Percentiles rank a stretch among this genome's conserved stretches.
These are phyloP conservation scores for Hololepta plana DNA, from an alignment of 2,888 invertebrate species.

Conservation along the genomic window DNA sequence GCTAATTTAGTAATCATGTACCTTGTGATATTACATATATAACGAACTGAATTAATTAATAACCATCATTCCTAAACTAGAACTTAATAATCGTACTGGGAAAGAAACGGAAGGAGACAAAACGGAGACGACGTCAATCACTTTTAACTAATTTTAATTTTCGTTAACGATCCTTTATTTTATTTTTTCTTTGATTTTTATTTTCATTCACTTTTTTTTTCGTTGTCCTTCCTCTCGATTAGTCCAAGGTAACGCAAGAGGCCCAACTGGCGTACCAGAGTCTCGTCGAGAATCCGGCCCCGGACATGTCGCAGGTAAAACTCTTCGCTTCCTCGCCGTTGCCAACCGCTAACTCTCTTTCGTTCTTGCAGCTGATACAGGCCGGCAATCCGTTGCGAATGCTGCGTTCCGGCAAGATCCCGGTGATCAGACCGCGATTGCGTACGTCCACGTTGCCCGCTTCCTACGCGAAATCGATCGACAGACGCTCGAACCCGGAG, in stretches of 20 bases:
- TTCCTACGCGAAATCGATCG: slow-evolving; percentile 10
- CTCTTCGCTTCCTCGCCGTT: no score
- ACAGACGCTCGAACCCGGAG: slow-evolving; percentile 10
- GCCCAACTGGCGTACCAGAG: slow-evolving; percentile 86
- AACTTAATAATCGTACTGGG: no score
- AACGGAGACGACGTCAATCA: neutral
- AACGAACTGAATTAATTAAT: no score
- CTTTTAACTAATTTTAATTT: slow-evolving; percentile 4
- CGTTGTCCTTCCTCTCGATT: slow-evolving; percentile 17
- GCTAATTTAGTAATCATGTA: no score
- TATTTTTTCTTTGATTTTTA: slow-evolving; percentile 13
- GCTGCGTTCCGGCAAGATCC: slow-evolving; percentile 37
- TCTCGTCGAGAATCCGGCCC: slow-evolving; percentile 52
- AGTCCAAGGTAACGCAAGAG: slow-evolving; percentile 74
- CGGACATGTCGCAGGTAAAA: slow-evolving; percentile 24
- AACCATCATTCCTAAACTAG: no score
- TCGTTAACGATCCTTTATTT: slow-evolving; percentile 9
- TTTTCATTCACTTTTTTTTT: slow-evolving; percentile 16
- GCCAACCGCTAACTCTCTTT: no score
- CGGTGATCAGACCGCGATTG: slow-evolving; percentile 29
- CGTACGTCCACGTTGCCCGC: slow-evolving; percentile 15
- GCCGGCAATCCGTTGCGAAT: slow-evolving; percentile 45
- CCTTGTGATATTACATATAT: no score
- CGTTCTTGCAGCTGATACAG: slow-evolving; percentile 17
- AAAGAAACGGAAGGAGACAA: neutral